Conservation (phyloP, 2,888 invertebrate species). For the Sphinx pinastri region DNA sequence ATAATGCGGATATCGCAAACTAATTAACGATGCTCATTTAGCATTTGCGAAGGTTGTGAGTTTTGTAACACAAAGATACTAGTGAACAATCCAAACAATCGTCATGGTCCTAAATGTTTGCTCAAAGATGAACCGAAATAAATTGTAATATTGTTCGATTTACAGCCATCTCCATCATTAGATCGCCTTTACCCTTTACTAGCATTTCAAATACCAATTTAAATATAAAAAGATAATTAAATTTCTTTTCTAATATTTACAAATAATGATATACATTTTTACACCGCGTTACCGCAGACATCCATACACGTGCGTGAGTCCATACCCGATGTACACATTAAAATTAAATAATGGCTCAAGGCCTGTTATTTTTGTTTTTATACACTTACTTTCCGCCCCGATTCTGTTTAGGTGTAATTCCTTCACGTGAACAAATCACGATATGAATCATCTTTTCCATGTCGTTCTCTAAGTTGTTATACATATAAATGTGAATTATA, state of each 20-base stretch:
- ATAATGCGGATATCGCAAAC: slow-evolving; percentile 23
- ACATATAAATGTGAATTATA: too few relatives aligned
- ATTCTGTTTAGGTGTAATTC: slow-evolving; percentile 20
- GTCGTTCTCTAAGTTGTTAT: background rate
- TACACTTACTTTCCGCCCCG: slow-evolving; percentile 51
- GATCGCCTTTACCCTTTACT: too few relatives aligned
- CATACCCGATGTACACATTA: slow-evolving; percentile 68
- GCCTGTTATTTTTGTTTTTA: slow-evolving; percentile 73
- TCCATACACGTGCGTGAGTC: slow-evolving; percentile 51
- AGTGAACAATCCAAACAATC: slow-evolving; percentile 8
- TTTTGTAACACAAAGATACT: slow-evolving; percentile 9
- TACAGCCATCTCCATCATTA: too few relatives aligned
- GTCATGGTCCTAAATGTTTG: slow-evolving; percentile 3
- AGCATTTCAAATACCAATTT: background rate
- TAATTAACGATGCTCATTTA: slow-evolving; percentile 17
- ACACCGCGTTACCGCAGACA: background rate
- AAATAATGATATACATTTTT: background rate
- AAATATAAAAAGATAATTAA: background rate
- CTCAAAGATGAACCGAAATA: background rate
- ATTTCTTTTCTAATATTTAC: background rate
- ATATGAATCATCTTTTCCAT: background rate
- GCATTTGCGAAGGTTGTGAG: slow-evolving; percentile 21
- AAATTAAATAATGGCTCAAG: slow-evolving; percentile 80
- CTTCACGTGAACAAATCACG: background rate
- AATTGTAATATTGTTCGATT: background rate